A percentile compares a stretch with the other conserved stretches of the same genome.
phyloP scores from a whole-genome alignment of 1,140 invertebrate genomes.

The Anastrepha ludens region DNA sequence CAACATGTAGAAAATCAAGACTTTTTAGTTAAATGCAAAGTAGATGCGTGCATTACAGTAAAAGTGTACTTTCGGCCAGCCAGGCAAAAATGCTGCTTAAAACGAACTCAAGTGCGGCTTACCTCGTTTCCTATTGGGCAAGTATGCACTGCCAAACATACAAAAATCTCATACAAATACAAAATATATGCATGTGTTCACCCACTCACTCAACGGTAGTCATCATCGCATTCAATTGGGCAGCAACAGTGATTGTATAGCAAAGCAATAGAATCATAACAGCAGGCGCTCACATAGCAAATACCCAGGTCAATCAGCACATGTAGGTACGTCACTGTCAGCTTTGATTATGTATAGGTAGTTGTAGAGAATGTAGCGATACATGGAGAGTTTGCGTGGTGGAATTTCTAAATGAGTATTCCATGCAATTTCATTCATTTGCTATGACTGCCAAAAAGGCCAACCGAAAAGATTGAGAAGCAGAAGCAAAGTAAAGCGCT shows the following conservation, averaged over 20 bases:
- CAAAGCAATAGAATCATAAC: neutral
- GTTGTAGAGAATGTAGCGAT: too few species aligned
- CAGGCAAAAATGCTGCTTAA: too few species aligned
- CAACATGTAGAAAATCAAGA: too few species aligned
- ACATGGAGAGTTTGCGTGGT: neutral
- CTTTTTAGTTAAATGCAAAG: too few species aligned
- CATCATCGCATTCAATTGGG: neutral
- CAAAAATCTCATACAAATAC: too few species aligned
- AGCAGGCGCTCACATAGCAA: neutral
- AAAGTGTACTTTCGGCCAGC: too few species aligned
- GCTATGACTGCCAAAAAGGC: neutral
- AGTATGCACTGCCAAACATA: too few species aligned
- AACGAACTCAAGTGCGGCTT: too few species aligned
- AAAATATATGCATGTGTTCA: neutral
- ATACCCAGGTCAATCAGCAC: neutral
- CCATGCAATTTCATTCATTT: constrained; percentile 32
- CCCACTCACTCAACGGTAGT: constrained; percentile 3
- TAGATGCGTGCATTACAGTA: too few species aligned
- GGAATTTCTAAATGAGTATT: constrained; percentile 9
- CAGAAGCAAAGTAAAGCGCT: neutral
- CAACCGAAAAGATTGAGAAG: neutral
- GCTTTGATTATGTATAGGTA: too few species aligned
- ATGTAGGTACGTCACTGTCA: neutral
- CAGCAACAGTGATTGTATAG: neutral
- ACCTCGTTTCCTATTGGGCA: too few species aligned